A percentile compares a stretch with the other conserved stretches of the same genome.
Evolutionary conservation across 2,888 invertebrate species (phyloP).

Genomic region (Campoplex capitator): DNA sequence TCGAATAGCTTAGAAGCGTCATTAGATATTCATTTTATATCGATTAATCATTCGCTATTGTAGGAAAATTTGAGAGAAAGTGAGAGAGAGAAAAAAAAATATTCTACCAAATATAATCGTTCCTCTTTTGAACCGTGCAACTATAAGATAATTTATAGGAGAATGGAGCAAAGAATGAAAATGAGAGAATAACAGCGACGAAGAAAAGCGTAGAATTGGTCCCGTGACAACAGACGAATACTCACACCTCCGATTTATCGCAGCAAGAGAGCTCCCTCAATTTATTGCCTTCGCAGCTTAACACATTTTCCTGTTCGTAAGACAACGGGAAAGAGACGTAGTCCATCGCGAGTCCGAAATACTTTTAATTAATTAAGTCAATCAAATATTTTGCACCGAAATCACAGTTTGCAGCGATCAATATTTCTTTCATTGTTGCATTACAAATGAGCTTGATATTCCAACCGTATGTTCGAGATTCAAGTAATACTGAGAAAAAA

Average conservation of each 20-base stretch:
- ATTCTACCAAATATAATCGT: conserved; percentile 67
- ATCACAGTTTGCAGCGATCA: neutral
- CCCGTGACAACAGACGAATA: conserved; percentile 45
- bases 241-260: conserved; percentile 66
- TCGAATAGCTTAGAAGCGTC: neutral
- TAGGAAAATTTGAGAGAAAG: neutral
- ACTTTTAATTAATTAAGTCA: conserved; percentile 65
- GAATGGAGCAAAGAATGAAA: neutral
- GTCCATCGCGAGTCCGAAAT: conserved; percentile 54
- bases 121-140: conserved; percentile 68
- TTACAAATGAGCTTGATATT: neutral
- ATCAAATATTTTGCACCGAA: neutral
- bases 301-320: conserved; percentile 26
- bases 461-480: neutral
- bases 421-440: conserved; percentile 14
- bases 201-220: conserved; percentile 42
- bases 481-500: too few species aligned
- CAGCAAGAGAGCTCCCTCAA: conserved; percentile 55
- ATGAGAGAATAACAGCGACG: conserved; percentile 37
- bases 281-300: conserved; percentile 66
- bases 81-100: too few species aligned
- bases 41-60: neutral
- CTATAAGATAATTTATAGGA: conserved; percentile 64
- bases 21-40: neutral
- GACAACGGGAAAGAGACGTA: conserved; percentile 2